phyloP scores from a whole-genome alignment of 1,140 invertebrate species.

The Drosophila burlai region DNA sequence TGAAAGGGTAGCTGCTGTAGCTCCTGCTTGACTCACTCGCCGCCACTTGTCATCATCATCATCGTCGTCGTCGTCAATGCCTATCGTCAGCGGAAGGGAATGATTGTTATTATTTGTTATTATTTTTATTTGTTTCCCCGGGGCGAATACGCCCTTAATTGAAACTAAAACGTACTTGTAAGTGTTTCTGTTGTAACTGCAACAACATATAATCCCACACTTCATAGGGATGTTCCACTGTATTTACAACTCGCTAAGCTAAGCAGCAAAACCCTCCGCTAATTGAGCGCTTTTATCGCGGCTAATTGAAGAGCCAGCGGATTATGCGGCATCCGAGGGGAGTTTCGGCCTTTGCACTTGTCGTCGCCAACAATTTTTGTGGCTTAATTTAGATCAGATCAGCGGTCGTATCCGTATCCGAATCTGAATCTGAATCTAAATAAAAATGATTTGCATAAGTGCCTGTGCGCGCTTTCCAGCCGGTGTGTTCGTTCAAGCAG shows the following conservation, averaged over 20 bases:
- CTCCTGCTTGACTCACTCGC: conserved; percentile 2
- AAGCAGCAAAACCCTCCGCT: conserved; percentile 40
- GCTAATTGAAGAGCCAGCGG: conserved; percentile 65
- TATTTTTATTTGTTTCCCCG: conserved; percentile 18
- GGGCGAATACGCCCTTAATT: not conserved
- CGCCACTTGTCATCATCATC: conserved; percentile 48
- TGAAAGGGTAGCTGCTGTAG: conserved; percentile 71
- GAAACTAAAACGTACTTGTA: conserved; percentile 9
- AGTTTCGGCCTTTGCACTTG: conserved; percentile 39
- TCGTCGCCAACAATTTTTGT: conserved; percentile 2
- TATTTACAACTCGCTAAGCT: conserved; percentile 29
- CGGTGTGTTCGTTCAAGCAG: conserved; percentile 1
- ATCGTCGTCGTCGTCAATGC: not conserved
- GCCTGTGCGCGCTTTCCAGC: conserved; percentile 28
- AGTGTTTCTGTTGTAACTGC: not conserved
- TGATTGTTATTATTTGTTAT: conserved; percentile 38
- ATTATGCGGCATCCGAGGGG: conserved; percentile 23
- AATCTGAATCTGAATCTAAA: not conserved
- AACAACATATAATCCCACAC: not conserved
- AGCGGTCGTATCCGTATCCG: conserved; percentile 7
- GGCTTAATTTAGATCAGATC: conserved; percentile 5
- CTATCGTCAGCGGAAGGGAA: conserved; percentile 12
- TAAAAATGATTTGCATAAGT: conserved; percentile 71
- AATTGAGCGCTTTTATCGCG: conserved; percentile 70
- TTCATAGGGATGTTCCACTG: conserved; percentile 9